Conservation (phyloP, 2,797 vertebrate species). For the Macrochelys suwanniensis region DNA sequence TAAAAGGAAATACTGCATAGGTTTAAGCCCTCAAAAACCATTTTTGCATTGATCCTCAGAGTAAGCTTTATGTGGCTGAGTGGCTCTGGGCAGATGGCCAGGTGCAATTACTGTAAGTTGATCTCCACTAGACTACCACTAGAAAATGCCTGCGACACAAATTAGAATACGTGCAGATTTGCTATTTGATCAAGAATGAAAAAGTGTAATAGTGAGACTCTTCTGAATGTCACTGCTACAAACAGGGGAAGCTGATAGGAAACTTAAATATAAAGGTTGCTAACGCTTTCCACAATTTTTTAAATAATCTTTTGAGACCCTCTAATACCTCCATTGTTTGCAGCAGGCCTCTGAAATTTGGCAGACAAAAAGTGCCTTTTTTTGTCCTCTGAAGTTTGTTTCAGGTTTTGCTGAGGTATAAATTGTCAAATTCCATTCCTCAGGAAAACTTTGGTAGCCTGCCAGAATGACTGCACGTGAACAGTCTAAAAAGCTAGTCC, state of each 20-base stretch:
- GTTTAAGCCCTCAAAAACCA: background rate
- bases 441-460: background rate
- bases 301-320: background rate
- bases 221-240: background rate
- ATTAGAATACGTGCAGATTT: background rate
- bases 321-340: background rate
- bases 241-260: background rate
- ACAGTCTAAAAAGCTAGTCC: background rate
- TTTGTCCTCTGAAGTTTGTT: background rate
- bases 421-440: background rate
- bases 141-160: background rate
- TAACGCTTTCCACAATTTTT: background rate
- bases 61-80: background rate
- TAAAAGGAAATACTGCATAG: background rate
- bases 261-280: background rate
- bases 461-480: background rate
- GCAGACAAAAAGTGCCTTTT: background rate
- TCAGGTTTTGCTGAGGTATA: background rate
- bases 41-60: background rate
- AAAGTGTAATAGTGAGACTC: background rate
- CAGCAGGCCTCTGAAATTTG: background rate
- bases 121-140: background rate
- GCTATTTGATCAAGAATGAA: background rate
- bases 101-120: background rate
- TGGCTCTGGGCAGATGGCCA: background rate